These are phyloP conservation scores for Parauchenoglanis ngamensis DNA, from an alignment of 2,797 vertebrate species.

Conservation along the genomic window DNA sequence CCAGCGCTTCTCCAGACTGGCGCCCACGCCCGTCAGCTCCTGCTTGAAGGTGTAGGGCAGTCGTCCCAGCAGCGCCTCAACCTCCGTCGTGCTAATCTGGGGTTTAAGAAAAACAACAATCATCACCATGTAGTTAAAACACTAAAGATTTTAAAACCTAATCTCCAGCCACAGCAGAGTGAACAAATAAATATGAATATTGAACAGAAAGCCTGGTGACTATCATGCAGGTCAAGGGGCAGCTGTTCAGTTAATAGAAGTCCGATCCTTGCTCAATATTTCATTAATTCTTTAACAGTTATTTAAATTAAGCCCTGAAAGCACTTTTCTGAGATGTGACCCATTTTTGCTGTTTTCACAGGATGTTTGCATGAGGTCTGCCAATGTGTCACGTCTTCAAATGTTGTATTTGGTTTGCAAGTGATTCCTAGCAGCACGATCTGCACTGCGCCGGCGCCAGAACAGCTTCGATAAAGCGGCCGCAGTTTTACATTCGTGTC, in stretches of 20 bases:
- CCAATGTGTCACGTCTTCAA: too few relatives aligned
- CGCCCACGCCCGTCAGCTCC: conserved; percentile 83
- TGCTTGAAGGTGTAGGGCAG: conserved; percentile 87
- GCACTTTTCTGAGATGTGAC: background rate
- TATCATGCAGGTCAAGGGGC: background rate
- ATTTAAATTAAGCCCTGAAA: background rate
- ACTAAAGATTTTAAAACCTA: background rate
- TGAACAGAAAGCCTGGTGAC: background rate
- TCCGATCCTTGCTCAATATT: background rate
- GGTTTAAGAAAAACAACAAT: background rate
- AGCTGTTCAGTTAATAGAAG: background rate
- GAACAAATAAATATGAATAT: too few relatives aligned
- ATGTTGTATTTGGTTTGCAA: too few relatives aligned
- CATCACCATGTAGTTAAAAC: background rate
- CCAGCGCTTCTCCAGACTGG: conserved; percentile 87
- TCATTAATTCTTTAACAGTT: background rate
- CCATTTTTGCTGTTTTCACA: background rate
- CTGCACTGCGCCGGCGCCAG: background rate
- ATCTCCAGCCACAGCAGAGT: background rate
- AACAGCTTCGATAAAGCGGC: background rate
- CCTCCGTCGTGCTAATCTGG: conserved; percentile 86
- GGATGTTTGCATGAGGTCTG: too few relatives aligned
- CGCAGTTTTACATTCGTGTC: background rate
- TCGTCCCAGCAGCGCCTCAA: conserved; percentile 83
- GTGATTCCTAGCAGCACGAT: background rate